These are phyloP conservation scores for Speoplatyrhinus poulsoni DNA, from an alignment of 2,113 vertebrate genomes.

Conservation along the genomic window DNA sequence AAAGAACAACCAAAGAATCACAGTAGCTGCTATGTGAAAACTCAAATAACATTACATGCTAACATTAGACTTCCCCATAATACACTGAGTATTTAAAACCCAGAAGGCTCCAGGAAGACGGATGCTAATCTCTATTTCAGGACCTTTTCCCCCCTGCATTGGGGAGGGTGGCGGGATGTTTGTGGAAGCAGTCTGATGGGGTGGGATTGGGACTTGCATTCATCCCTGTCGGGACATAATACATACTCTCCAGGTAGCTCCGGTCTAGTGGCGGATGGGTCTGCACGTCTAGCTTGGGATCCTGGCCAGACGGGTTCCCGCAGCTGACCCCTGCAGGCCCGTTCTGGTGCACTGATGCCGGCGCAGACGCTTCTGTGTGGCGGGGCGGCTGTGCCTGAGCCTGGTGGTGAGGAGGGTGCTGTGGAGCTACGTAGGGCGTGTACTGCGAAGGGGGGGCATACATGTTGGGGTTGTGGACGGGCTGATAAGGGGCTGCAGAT, in stretches of 20 bases:
- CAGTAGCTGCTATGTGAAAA: constrained; percentile 60
- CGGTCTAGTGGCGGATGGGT: constrained; percentile 78
- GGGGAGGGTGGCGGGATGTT: constrained; percentile 71
- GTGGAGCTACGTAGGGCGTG: constrained; percentile 75
- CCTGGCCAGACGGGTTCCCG: constrained; percentile 67
- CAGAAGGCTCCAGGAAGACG: constrained; percentile 69
- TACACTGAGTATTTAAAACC: constrained; percentile 71
- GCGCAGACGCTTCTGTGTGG: constrained; percentile 68
- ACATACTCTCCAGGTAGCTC: constrained; percentile 85
- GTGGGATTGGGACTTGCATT: constrained; percentile 80
- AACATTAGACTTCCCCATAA: constrained; percentile 63
- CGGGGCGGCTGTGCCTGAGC: constrained; percentile 61
- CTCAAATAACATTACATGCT: constrained; percentile 67
- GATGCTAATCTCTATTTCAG: constrained; percentile 72
- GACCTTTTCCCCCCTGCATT: constrained; percentile 79
- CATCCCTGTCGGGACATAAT: constrained; percentile 89
- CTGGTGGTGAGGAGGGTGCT: constrained; percentile 66
- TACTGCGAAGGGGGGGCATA: constrained; percentile 80
- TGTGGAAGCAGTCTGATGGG: constrained; percentile 77
- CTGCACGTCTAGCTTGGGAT: constrained; percentile 72
- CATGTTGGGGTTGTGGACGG: constrained; percentile 74
- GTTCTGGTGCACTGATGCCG: constrained; percentile 63
- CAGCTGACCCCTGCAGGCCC: constrained; percentile 55
- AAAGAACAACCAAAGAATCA: constrained; percentile 56
- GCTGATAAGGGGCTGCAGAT: constrained; percentile 77